Evolutionary conservation across 1,140 invertebrate genomes (phyloP).

Genomic region (Epicauta chinensis): DNA sequence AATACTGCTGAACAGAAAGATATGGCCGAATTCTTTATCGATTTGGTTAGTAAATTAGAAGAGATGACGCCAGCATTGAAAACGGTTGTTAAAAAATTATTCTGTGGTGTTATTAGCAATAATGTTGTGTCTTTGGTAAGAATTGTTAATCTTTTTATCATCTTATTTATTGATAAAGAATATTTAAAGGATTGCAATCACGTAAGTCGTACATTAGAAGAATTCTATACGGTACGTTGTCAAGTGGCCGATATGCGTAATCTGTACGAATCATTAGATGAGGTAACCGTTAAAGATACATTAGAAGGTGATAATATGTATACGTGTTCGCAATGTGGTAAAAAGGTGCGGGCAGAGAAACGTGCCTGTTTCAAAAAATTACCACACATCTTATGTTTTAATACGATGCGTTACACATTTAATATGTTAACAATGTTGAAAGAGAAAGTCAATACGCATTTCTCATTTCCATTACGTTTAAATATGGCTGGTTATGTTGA

Average conservation of each 20-base stretch:
- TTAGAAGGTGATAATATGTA: conserved; percentile 97
- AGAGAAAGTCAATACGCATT: conserved; percentile 96
- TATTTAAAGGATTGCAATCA: conserved; percentile 77
- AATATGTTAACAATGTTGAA: conserved; percentile 97
- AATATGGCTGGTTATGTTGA: conserved; percentile 95
- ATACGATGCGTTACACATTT: conserved; percentile 97
- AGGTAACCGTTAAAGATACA: conserved; percentile 94
- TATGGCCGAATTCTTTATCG: conserved; percentile 97
- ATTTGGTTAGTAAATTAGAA: conserved; percentile 91
- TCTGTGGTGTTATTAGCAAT: conserved; percentile 89
- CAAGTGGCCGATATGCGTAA: conserved; percentile 96
- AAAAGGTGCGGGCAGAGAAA: conserved; percentile 92
- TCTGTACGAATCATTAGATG: conserved; percentile 88
- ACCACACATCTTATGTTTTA: conserved; percentile 90
- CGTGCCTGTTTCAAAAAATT: conserved; percentile 90
- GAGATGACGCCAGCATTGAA: conserved; percentile 92
- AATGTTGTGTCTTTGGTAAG: conserved; percentile 84
- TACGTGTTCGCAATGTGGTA: conserved; percentile 90
- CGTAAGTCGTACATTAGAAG: conserved; percentile 87
- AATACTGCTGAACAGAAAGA: conserved; percentile 97
- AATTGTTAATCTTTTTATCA: conserved; percentile 12
- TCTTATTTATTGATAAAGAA: not conserved
- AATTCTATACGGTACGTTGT: conserved; percentile 93
- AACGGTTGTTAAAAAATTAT: conserved; percentile 82
- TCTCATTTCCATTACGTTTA: conserved; percentile 88